These are phyloP conservation scores for Elanoides forficatus DNA, from an alignment of 2,113 vertebrate genomes.

Conservation along the genomic window DNA sequence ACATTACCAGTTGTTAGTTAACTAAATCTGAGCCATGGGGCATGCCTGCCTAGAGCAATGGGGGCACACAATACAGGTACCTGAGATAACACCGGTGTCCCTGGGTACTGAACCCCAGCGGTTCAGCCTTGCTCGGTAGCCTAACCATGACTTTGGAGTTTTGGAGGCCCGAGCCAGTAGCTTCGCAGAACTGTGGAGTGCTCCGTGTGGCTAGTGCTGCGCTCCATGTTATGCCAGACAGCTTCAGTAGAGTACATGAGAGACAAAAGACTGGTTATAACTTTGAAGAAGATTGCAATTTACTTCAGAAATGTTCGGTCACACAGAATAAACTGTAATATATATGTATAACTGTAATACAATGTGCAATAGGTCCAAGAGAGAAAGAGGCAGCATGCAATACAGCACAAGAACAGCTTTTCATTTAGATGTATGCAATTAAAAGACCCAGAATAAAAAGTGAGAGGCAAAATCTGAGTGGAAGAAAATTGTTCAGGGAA, in stretches of 20 bases:
- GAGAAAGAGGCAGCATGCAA: neutral
- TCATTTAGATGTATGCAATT: neutral
- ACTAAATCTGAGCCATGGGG: neutral
- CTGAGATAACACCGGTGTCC: neutral
- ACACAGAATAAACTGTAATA: neutral
- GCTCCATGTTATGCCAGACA: neutral
- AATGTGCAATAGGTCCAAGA: fast-evolving
- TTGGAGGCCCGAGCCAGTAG: neutral
- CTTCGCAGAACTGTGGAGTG: neutral
- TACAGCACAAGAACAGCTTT: neutral
- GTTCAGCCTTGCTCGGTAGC: neutral
- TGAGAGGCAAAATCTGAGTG: neutral
- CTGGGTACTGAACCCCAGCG: neutral
- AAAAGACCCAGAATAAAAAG: neutral
- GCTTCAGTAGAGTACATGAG: neutral
- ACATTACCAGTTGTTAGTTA: neutral
- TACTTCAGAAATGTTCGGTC: neutral
- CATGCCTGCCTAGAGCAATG: neutral
- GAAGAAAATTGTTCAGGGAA: neutral
- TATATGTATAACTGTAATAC: neutral
- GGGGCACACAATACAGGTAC: neutral
- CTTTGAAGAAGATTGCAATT: neutral
- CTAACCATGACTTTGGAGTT: neutral
- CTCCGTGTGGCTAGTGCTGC: fast-evolving
- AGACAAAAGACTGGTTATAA: neutral